These are phyloP conservation scores for Rhagoletis pomonella DNA, from an alignment of 1,140 invertebrate species.

Conservation along the genomic window DNA sequence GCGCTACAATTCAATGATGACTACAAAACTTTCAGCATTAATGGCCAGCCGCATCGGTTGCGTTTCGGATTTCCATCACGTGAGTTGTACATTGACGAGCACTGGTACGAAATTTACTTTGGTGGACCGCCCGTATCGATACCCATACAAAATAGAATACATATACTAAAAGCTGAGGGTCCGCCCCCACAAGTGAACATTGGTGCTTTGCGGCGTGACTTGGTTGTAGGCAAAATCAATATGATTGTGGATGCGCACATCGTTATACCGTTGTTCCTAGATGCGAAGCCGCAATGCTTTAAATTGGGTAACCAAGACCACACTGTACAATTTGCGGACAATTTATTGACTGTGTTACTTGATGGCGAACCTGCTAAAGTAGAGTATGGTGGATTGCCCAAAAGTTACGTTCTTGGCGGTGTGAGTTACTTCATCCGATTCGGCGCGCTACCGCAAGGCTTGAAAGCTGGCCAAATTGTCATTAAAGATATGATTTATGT, in stretches of 20 bases:
- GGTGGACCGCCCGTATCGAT: constrained; percentile 90
- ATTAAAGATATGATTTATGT: constrained; percentile 81
- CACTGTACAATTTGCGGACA: constrained; percentile 86
- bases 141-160: constrained; percentile 86
- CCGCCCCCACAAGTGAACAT: constrained; percentile 91
- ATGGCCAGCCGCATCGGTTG: constrained; percentile 84
- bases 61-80: constrained; percentile 93
- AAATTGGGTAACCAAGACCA: constrained; percentile 84
- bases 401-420: constrained; percentile 87
- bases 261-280: constrained; percentile 88
- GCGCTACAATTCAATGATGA: constrained; percentile 82
- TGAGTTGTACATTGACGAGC: constrained; percentile 92
- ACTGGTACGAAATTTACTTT: constrained; percentile 92
- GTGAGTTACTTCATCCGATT: constrained; percentile 90
- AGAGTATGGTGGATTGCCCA: constrained; percentile 94
- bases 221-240: constrained; percentile 88
- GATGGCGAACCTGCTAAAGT: constrained; percentile 89
- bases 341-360: constrained; percentile 84
- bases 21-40: constrained; percentile 83
- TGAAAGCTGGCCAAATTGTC: constrained; percentile 81
- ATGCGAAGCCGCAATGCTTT: constrained; percentile 89
- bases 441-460: constrained; percentile 84
- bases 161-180: constrained; percentile 87
- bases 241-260: constrained; percentile 87
- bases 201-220: constrained; percentile 81